Evolutionary conservation across 2,113 vertebrate genomes (phyloP).

Genomic region (Microtus montanus): DNA sequence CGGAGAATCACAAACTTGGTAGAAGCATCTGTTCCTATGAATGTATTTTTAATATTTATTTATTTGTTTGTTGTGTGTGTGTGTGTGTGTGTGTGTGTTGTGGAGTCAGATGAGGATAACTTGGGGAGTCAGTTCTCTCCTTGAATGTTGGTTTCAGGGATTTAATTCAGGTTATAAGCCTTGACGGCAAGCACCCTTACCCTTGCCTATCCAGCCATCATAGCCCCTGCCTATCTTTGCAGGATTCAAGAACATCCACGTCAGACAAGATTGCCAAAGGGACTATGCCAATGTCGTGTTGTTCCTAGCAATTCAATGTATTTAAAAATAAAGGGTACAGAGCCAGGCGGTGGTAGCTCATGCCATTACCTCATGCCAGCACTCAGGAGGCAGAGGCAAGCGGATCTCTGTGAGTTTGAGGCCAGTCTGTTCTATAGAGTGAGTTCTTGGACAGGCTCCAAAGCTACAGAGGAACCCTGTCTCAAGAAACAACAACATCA

Average conservation of each 20-base stretch:
- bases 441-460: no score
- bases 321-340: background rate
- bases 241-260: background rate
- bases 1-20: background rate
- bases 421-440: no score
- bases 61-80: background rate
- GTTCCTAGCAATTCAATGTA: background rate
- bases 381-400: no score
- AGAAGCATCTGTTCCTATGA: background rate
- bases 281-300: background rate
- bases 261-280: background rate
- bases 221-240: background rate
- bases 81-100: background rate
- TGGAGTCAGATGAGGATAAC: background rate
- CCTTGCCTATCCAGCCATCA: fast-evolving
- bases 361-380: no score
- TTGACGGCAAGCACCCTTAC: background rate
- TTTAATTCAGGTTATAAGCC: background rate
- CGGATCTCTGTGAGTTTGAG: no score
- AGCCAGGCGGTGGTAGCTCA: background rate
- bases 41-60: background rate
- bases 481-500: no score
- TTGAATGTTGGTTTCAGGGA: no score
- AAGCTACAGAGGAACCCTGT: no score
- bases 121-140: background rate